Evolutionary conservation across 2,888 invertebrate species (phyloP).

Genomic region (Ceriagrion tenellum): DNA sequence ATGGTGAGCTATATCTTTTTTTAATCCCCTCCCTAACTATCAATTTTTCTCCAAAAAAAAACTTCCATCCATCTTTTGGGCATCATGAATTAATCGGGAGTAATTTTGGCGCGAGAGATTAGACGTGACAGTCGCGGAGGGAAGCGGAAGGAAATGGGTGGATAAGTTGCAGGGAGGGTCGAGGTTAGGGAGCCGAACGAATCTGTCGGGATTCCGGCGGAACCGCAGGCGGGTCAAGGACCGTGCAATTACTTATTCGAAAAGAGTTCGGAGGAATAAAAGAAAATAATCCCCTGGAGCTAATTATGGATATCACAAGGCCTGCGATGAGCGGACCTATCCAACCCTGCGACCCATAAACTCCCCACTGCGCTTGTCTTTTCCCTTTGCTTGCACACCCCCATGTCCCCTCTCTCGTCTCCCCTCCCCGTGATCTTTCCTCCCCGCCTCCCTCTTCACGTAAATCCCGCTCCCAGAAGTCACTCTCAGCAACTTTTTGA

Average conservation of each 20-base stretch:
- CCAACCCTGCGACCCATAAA: conserved; percentile 8
- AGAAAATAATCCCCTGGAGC: not conserved
- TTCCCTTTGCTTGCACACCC: not conserved
- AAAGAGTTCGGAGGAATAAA: conserved; percentile 23
- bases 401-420: not conserved
- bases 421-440: too few relatives aligned
- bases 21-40: not conserved
- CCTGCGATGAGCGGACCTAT: conserved; percentile 32
- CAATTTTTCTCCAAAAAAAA: not conserved
- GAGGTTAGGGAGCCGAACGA: not conserved
- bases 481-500: not conserved
- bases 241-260: conserved; percentile 26
- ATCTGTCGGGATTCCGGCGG: not conserved
- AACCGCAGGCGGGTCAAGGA: not conserved
- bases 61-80: not conserved
- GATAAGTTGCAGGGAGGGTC: not conserved
- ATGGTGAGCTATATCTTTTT: not conserved
- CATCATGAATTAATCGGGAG: conserved; percentile 24
- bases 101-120: not conserved
- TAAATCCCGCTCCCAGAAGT: too few relatives aligned
- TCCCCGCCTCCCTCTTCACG: not conserved
- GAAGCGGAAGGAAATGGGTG: not conserved
- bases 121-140: not conserved
- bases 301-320: conserved; percentile 6
- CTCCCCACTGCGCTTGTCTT: not conserved